Evolutionary conservation across 1,140 invertebrate species (phyloP), one percentile per base, ranked within the genome.

Genomic region (Dendroctonus ponderosae): DNA sequence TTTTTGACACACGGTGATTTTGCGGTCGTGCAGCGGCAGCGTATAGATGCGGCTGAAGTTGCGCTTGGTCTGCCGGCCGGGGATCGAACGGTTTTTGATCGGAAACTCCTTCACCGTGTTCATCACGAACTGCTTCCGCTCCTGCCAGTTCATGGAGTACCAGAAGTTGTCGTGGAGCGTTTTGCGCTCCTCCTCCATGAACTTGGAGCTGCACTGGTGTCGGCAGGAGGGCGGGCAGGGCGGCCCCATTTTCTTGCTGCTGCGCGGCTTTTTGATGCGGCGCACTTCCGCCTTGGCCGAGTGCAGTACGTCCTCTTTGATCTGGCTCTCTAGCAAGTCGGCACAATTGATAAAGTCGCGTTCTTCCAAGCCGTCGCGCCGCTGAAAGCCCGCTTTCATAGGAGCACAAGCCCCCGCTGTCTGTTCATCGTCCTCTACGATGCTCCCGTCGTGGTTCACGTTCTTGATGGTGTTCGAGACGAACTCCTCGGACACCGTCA

Each of bases 21-120:
- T 65, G 4, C 49, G 48, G 9, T 56, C 44, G 38, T 65, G 56
- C 14, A 8, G 15, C 8, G 62, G 62, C 14, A 65, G 40, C 26
- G 52, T 56, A 14, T 65, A 65, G 12, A 57, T 65, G 26, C 62
- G 46, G 26, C 52, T 57, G 42, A 65, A 65, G 44, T 65, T 65
- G 0, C 62, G 14, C 43, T 65, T 65, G 6, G 52, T 65, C 6
- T 48, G 43, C 2, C 52, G 38, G 5, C 62, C 62, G 1, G 62
- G 52, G 9, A 65, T 57, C 40, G 62, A 65, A 12, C 62, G 39
- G 26, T 65, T 65, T 57, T 65, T 65, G 12, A 65, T 65, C 26
- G 62, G 62, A 49, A 65, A 65, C 26, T 65, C 62, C 44, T 65
- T 44, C 7, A 65, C 62, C 6, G 62, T 65, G 40, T 65, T 57